Conservation (phyloP, 2,113 vertebrate species). For the Brachyhypopomus occidentalis region DNA sequence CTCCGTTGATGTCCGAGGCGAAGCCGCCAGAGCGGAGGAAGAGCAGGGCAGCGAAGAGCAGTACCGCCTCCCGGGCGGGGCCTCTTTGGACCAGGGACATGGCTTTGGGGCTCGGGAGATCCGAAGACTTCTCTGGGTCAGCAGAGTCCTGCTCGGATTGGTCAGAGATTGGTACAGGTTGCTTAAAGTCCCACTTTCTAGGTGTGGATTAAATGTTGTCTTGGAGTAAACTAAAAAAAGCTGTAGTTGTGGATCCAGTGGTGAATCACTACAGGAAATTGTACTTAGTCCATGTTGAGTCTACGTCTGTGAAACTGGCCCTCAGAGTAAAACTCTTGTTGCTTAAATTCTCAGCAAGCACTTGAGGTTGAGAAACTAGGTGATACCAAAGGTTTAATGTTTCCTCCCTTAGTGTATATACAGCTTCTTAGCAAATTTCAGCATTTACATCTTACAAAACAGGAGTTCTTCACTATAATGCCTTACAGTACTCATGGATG, state of each 20-base stretch:
- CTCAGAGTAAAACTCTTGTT: too few species aligned
- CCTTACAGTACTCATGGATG: neutral
- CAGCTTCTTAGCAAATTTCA: neutral
- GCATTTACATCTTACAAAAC: neutral
- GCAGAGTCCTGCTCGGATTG: constrained; percentile 17
- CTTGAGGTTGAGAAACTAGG: neutral
- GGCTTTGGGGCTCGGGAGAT: constrained; percentile 38
- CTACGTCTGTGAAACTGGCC: too few species aligned
- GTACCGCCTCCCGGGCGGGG: neutral
- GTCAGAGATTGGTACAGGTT: neutral
- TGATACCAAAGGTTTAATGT: neutral
- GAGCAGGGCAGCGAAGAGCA: constrained; percentile 19
- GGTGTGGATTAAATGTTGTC: too few species aligned
- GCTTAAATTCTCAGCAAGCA: neutral
- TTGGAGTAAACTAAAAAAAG: too few species aligned
- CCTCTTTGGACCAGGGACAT: constrained; percentile 49
- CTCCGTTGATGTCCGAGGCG: constrained; percentile 45
- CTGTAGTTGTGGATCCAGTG: too few species aligned
- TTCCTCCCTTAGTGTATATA: neutral
- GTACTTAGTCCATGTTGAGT: too few species aligned
- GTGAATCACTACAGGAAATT: too few species aligned
- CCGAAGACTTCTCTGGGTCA: constrained; percentile 9
- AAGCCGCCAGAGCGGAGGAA: constrained; percentile 34
- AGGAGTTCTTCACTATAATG: neutral
- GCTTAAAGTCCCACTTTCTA: too few species aligned